phyloP scores from a whole-genome alignment of 2,113 vertebrate species.

The Tretioscincus oriximinensis region DNA sequence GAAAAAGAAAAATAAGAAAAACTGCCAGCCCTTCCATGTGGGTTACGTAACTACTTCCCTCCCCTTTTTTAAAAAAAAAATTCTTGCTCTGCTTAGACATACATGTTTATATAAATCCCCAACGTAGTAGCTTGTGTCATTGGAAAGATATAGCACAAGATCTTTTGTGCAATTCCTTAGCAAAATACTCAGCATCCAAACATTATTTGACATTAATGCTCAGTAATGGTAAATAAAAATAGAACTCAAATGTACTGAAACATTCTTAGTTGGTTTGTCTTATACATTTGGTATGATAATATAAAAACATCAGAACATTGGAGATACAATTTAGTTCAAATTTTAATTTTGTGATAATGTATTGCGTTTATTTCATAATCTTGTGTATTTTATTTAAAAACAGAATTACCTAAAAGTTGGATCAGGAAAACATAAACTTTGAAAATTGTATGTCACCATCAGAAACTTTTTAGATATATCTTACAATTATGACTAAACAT shows the following conservation, averaged over 20 bases:
- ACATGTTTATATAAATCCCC: not conserved
- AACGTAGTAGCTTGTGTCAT: not conserved
- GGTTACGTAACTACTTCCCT: constrained; percentile 37
- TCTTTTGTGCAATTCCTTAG: not conserved
- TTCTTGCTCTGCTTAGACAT: constrained; percentile 20
- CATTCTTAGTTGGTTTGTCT: not conserved
- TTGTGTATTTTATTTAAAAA: not conserved
- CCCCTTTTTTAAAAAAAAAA: constrained; percentile 5
- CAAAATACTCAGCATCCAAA: not conserved
- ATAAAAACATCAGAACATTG: not conserved
- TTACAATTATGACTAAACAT: too few species aligned
- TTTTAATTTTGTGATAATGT: not conserved
- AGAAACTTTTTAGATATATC: not conserved
- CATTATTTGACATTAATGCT: not conserved
- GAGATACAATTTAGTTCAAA: not conserved
- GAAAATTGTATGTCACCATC: not conserved
- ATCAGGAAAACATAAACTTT: too few species aligned
- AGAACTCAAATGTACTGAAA: not conserved
- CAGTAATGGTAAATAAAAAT: not conserved
- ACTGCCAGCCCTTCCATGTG: constrained; percentile 8
- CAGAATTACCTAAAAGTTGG: too few species aligned
- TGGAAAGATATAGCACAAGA: not conserved
- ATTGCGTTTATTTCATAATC: not conserved
- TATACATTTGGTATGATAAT: not conserved
- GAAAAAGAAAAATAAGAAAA: constrained; percentile 13